A percentile compares a stretch with the other conserved stretches of the same genome.
Conservation (phyloP, 2,888 invertebrate species). For the Scrobipalpa costella region DNA sequence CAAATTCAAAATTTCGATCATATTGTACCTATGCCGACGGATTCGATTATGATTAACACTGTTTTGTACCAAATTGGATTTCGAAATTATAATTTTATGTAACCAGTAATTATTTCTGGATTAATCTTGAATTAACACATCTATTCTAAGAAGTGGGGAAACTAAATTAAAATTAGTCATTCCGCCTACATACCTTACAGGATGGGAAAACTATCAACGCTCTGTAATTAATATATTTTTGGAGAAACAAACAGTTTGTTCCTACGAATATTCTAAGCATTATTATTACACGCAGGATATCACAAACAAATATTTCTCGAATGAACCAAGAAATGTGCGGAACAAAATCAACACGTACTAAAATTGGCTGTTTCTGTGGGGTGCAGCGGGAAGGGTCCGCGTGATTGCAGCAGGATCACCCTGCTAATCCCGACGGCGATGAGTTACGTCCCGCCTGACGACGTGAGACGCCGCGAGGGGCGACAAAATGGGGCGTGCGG, state of each 20-base stretch:
- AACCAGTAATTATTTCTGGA: neutral
- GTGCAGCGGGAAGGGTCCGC: neutral
- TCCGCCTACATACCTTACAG: too few relatives aligned
- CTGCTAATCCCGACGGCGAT: neutral
- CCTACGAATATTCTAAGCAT: too few relatives aligned
- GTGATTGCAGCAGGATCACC: slow-evolving; percentile 1
- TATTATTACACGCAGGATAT: too few relatives aligned
- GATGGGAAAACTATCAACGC: too few relatives aligned
- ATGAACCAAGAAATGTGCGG: neutral
- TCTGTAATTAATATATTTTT: too few relatives aligned
- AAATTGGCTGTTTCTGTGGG: slow-evolving; percentile 4
- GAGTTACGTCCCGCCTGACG: too few relatives aligned
- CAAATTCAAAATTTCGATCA: neutral
- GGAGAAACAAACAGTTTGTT: too few relatives aligned
- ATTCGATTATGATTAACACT: slow-evolving; percentile 5
- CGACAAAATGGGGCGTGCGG: neutral
- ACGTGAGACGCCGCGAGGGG: neutral
- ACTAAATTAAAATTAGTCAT: too few relatives aligned
- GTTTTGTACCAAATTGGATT: neutral
- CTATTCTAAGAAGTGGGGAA: too few relatives aligned
- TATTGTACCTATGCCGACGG: neutral
- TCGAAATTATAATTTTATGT: neutral
- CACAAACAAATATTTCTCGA: too few relatives aligned
- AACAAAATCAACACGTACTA: slow-evolving; percentile 10
- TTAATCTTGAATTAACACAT: neutral